Evolutionary conservation across 2,113 vertebrate genomes (phyloP).

Genomic region (Vireo altiloquus): DNA sequence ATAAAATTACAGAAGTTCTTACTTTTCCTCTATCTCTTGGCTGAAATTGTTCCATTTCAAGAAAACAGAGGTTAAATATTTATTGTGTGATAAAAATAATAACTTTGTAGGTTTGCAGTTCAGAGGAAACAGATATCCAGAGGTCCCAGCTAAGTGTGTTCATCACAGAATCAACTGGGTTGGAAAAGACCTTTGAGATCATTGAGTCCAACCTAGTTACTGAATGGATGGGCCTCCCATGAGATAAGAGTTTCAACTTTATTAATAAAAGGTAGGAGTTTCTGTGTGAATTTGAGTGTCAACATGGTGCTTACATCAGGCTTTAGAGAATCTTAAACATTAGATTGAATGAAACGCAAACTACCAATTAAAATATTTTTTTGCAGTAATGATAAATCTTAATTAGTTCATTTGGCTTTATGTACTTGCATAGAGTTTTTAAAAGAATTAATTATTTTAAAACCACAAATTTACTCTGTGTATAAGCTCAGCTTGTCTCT

Average conservation of each 20-base stretch:
- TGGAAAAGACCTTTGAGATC: background rate
- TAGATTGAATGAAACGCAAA: background rate
- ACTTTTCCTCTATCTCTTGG: background rate
- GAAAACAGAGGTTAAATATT: background rate
- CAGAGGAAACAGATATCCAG: background rate
- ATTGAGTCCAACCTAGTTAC: background rate
- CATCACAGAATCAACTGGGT: background rate
- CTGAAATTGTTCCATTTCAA: background rate
- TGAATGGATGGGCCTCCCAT: background rate
- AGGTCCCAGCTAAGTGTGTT: background rate
- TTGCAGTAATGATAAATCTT: background rate
- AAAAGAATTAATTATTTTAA: background rate
- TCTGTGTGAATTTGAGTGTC: background rate
- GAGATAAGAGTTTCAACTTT: background rate
- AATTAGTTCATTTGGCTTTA: background rate
- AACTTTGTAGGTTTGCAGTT: background rate
- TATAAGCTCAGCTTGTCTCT: background rate
- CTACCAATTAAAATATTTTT: background rate
- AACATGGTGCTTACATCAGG: background rate
- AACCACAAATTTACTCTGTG: background rate
- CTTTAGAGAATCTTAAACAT: background rate
- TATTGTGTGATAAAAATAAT: background rate
- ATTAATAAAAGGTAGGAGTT: background rate
- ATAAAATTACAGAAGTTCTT: background rate
- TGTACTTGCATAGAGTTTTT: background rate